phyloP scores from a whole-genome alignment of 2,113 vertebrate genomes.

The Chrysemys picta region DNA sequence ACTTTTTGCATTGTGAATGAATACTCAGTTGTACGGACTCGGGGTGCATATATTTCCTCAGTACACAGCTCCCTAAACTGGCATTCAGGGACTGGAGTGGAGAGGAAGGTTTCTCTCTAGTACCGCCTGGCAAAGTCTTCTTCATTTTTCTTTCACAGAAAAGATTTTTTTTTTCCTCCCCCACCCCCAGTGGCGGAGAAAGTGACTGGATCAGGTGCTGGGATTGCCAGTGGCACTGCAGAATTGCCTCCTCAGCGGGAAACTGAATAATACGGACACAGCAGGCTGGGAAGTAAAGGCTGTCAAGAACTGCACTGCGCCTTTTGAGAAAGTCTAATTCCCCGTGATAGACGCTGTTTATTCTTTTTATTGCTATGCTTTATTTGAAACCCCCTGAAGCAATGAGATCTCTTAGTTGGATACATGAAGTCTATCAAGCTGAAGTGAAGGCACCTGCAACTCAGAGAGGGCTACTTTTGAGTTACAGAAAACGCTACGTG shows the following conservation, averaged over 20 bases:
- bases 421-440: accelerated
- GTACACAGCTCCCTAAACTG: background rate
- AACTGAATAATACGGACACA: background rate
- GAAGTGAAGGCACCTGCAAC: background rate
- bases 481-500: background rate
- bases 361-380: background rate
- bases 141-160: background rate
- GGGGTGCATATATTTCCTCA: background rate
- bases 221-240: background rate
- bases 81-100: background rate
- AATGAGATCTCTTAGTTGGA: background rate
- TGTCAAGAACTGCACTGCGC: background rate
- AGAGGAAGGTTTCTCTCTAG: background rate
- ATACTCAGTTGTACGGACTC: accelerated
- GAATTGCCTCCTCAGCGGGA: background rate
- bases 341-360: background rate
- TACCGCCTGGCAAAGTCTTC: background rate
- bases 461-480: accelerated
- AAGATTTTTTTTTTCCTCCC: accelerated
- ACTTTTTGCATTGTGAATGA: background rate
- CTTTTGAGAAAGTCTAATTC: background rate
- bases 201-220: accelerated
- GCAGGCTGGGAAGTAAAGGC: background rate
- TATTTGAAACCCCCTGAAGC: background rate
- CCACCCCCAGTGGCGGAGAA: accelerated